A percentile compares a stretch with the other conserved stretches of the same genome.
Evolutionary conservation across 2,797 vertebrate genomes (phyloP).

Genomic region (Phataginus tetradactyla): DNA sequence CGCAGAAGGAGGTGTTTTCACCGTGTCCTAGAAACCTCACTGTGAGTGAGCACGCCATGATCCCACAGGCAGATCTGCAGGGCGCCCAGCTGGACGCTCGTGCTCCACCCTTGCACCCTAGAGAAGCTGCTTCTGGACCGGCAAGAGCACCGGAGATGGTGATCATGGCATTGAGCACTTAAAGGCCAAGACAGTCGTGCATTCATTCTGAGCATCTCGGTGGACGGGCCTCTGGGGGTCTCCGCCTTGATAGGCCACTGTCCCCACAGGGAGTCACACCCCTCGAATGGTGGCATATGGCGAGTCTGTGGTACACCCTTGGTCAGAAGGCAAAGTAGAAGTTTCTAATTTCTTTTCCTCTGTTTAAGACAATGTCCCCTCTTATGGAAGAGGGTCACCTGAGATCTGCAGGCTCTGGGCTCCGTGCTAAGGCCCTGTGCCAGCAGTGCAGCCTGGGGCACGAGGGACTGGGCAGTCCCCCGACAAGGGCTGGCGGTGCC

Average conservation of each 20-base stretch:
- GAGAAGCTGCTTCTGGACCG: not conserved
- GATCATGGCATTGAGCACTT: accelerated
- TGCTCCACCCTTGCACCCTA: accelerated
- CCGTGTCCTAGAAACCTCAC: accelerated
- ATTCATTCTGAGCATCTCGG: accelerated
- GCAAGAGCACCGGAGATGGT: not conserved
- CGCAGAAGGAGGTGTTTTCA: no score
- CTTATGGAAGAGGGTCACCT: accelerated
- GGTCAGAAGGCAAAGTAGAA: not conserved
- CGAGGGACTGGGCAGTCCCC: no score
- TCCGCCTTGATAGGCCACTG: accelerated
- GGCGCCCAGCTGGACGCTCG: accelerated
- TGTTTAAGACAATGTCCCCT: accelerated
- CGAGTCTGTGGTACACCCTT: accelerated
- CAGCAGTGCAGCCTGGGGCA: no score
- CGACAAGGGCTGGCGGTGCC: no score
- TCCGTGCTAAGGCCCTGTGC: no score
- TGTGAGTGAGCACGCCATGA: not conserved
- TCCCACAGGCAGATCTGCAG: not conserved
- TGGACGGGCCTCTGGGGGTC: accelerated
- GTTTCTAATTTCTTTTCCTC: accelerated
- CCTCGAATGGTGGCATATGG: accelerated
- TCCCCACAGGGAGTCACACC: accelerated
- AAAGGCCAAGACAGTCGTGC: accelerated
- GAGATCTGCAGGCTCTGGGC: not conserved